phyloP scores from a whole-genome alignment of 2,113 vertebrate genomes.

The Thamnaconus septentrionalis region DNA sequence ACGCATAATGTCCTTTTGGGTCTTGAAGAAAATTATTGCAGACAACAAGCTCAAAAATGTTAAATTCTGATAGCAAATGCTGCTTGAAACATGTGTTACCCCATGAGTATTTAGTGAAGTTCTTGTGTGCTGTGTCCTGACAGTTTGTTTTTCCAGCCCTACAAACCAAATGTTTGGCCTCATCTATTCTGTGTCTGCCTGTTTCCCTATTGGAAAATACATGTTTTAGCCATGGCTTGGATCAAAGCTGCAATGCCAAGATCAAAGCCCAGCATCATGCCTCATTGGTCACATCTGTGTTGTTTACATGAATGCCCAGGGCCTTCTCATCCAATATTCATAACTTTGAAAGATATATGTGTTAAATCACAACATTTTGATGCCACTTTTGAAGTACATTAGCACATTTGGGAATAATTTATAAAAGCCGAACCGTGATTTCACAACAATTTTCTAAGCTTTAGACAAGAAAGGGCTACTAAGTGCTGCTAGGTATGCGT shows the following conservation, averaged over 20 bases:
- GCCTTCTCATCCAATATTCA: slow-evolving; percentile 79
- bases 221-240: slow-evolving; percentile 75
- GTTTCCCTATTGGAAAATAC: slow-evolving; percentile 73
- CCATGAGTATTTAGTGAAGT: slow-evolving; percentile 76
- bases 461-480: slow-evolving; percentile 67
- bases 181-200: slow-evolving; percentile 59
- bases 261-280: slow-evolving; percentile 76
- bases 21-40: no score
- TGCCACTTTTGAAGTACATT: slow-evolving; percentile 81
- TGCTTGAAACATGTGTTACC: slow-evolving; percentile 56
- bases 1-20: no score
- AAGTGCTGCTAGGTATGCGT: slow-evolving; percentile 42
- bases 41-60: no score
- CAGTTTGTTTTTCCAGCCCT: slow-evolving; percentile 55
- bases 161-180: slow-evolving; percentile 66
- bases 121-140: slow-evolving; percentile 58
- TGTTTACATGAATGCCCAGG: slow-evolving; percentile 84
- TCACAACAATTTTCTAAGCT: slow-evolving; percentile 75
- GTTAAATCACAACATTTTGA: slow-evolving; percentile 79
- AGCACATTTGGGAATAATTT: slow-evolving; percentile 74
- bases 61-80: neutral
- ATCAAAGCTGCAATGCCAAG: slow-evolving; percentile 76
- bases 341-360: slow-evolving; percentile 78
- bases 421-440: slow-evolving; percentile 67
- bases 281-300: slow-evolving; percentile 79